Conservation (phyloP, 1,140 invertebrate species). For the Dufourea novaeangliae region DNA sequence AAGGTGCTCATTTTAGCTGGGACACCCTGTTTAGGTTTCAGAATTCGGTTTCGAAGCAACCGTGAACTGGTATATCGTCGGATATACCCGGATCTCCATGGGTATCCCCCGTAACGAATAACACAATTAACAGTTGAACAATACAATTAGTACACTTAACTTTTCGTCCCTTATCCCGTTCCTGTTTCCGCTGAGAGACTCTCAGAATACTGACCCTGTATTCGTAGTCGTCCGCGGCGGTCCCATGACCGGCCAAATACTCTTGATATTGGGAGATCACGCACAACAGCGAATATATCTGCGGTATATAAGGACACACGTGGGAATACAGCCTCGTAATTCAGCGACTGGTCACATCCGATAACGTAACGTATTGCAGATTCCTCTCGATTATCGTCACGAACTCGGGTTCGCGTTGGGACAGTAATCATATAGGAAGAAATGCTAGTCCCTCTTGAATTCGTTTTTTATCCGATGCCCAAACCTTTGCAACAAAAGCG, state of each 20-base stretch:
- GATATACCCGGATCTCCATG: too few relatives aligned
- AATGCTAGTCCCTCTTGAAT: too few relatives aligned
- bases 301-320: constrained; percentile 74
- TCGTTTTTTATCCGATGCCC: too few relatives aligned
- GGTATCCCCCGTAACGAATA: neutral
- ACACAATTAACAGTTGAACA: constrained; percentile 4
- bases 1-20: too few relatives aligned
- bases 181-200: constrained; percentile 42
- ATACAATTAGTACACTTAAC: constrained; percentile 56
- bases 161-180: constrained; percentile 52
- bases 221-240: constrained; percentile 83
- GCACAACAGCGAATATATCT: constrained; percentile 90
- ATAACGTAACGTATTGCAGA: constrained; percentile 15
- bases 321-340: neutral
- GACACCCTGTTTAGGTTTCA: too few relatives aligned
- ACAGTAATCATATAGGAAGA: too few relatives aligned
- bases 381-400: neutral
- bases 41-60: too few relatives aligned
- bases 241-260: constrained; percentile 87
- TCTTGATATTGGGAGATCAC: constrained; percentile 92
- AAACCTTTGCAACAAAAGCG: too few relatives aligned
- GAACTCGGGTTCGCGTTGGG: too few relatives aligned
- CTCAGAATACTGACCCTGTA: constrained; percentile 75
- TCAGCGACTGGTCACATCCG: neutral
- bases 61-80: neutral